These are phyloP conservation scores for Scarus forsteni DNA, from an alignment of 2,797 vertebrate species.

Conservation along the genomic window DNA sequence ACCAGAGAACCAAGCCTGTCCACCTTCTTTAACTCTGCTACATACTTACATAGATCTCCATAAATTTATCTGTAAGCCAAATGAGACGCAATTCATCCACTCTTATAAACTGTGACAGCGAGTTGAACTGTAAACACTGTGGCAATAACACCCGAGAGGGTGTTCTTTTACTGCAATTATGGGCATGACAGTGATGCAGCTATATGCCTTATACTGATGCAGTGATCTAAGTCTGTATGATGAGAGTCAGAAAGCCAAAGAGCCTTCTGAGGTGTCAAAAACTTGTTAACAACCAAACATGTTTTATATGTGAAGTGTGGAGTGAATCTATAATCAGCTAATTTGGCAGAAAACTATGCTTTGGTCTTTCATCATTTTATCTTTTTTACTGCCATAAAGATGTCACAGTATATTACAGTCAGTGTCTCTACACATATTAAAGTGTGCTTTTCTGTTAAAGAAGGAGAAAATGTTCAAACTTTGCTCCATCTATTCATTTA, in stretches of 20 bases:
- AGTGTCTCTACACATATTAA: not conserved
- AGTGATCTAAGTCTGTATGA: conserved; percentile 35
- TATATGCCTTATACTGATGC: conserved; percentile 29
- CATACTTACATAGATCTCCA: conserved; percentile 75
- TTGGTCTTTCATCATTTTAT: not conserved
- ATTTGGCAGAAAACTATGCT: not conserved
- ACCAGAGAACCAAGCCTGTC: conserved; percentile 55
- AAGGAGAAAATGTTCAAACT: not conserved
- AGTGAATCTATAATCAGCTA: conserved; percentile 9
- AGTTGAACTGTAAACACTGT: conserved; percentile 67
- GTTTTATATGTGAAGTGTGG: not conserved
- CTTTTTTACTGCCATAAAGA: not conserved
- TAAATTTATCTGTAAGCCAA: conserved; percentile 76
- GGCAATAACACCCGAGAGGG: conserved; percentile 70
- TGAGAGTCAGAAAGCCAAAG: conserved; percentile 63
- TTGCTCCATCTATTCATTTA: conserved; percentile 2
- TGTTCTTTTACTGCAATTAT: conserved; percentile 68
- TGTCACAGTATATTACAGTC: not conserved
- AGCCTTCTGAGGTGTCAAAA: conserved; percentile 35
- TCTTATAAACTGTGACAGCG: conserved; percentile 66
- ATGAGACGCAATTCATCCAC: conserved; percentile 65
- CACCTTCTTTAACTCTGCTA: conserved; percentile 60
- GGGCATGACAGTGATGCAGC: conserved; percentile 65
- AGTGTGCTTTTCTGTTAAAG: not conserved
- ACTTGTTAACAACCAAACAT: conserved; percentile 31